Base-by-base conservation (phyloP, 2,888 invertebrate genomes). In the Patella ulyssiponensis region DNA sequence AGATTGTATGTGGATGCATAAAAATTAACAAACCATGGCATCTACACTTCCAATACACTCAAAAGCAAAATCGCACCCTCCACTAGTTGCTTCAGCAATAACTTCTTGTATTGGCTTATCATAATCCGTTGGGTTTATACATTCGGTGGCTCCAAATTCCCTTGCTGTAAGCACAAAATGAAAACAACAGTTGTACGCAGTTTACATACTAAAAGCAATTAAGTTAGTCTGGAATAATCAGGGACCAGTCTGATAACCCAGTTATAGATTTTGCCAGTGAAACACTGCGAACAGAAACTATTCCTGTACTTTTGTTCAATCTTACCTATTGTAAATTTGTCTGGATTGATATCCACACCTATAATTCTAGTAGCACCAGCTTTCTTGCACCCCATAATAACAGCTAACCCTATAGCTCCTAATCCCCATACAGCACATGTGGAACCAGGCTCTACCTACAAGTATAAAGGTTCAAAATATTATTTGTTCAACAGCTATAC, bases 21-120 rank as follows among this genome's bases (percentile, higher is more conserved):
- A 15, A 20, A 64, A 64, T 64, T 9, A 64, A 76, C 84, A 75
- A 79, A 91, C 92, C 94, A 94, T 94, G 27, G 93, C 92, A 14
- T 90, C 83, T 9, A 94, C 93, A 87, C 98, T 99, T 73, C 99
- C 99, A 88, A 99, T 96, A 90, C 99, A 99, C 92, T 99, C 99
- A 92, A 99, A 99, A 0, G 98, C 98, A 91, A 95, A 99, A 92
- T 99, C 99, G 77, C 97, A 93, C 4, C 99, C 99, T 58, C 99
- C 99, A 92, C 98, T 97, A 1, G 97, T 98, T 89, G 96, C 88
- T 84, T 97, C 97, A 33, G 96, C 94, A 11, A 99, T 92, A 53
- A 97, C 96, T 88, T 98, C 82, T 91, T 97, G 97, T 82, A 98
- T 95, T 1, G 96, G 94, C 79, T 88, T 89, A 27, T 88, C 86